Percentiles rank a stretch among this genome's conserved stretches.
phyloP scores from a whole-genome alignment of 1,140 invertebrate genomes.

The Eupeodes corollae region DNA sequence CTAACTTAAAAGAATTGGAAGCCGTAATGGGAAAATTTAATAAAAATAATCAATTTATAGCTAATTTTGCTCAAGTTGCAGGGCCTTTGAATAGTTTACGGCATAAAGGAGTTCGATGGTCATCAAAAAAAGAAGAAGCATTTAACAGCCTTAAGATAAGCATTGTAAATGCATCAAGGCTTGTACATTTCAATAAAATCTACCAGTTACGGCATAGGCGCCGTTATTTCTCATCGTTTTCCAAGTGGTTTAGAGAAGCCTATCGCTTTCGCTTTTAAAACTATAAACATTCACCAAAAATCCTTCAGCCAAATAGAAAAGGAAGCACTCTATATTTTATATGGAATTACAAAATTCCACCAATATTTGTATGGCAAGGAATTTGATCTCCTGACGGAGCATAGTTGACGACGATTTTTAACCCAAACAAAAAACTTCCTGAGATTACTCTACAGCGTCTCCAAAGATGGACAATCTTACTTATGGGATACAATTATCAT shows the following conservation, averaged over 20 bases:
- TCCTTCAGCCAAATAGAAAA: conserved; percentile 23
- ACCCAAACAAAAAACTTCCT: conserved; percentile 10
- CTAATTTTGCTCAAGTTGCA: too few relatives aligned
- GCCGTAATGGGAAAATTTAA: too few relatives aligned
- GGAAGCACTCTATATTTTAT: conserved; percentile 39
- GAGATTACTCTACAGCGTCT: conserved; percentile 3
- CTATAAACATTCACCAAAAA: conserved; percentile 13
- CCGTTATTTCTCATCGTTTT: conserved; percentile 40
- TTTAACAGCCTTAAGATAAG: neutral
- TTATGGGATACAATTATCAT: conserved; percentile 8
- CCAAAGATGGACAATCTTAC: conserved; percentile 5
- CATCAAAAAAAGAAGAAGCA: neutral
- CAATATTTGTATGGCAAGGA: conserved; percentile 38
- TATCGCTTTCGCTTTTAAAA: conserved; percentile 2
- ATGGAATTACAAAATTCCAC: conserved; percentile 36
- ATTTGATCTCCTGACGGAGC: conserved; percentile 39
- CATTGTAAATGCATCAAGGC: neutral
- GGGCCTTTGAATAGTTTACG: too few relatives aligned
- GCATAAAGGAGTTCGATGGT: too few relatives aligned
- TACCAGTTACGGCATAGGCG: conserved; percentile 37
- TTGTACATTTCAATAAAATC: neutral
- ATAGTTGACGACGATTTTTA: conserved; percentile 31
- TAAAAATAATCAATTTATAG: too few relatives aligned
- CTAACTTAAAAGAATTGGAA: neutral
- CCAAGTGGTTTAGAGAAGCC: conserved; percentile 25